Conservation (phyloP, 2,888 invertebrate species). For the Pomacea canaliculata region DNA sequence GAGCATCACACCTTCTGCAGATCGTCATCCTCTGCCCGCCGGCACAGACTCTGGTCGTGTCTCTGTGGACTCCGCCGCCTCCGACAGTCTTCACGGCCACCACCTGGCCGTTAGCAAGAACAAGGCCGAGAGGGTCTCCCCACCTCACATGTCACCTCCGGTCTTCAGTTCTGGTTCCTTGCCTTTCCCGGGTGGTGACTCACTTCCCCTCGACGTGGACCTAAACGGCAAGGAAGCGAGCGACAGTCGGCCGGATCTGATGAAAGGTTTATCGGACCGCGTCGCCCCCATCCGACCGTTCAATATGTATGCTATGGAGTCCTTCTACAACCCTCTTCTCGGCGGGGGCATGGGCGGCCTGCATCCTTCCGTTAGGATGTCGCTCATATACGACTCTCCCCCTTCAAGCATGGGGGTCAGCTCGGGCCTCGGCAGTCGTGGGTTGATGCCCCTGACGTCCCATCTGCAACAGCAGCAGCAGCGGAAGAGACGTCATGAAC, state of each 20-base stretch:
- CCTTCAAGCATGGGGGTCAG: constrained; percentile 38
- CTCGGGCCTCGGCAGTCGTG: constrained; percentile 45
- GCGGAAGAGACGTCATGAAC: constrained; percentile 56
- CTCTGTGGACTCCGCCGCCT: neutral
- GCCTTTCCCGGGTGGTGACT: neutral
- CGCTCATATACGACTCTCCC: constrained; percentile 46
- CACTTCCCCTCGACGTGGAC: neutral
- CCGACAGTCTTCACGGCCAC: neutral
- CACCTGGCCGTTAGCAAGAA: neutral
- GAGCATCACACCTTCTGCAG: neutral
- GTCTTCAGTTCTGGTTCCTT: neutral
- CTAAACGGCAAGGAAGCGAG: neutral
- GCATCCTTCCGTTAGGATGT: constrained; percentile 30
- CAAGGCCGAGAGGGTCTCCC: neutral
- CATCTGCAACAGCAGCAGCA: constrained; percentile 56
- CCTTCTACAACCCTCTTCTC: constrained; percentile 38
- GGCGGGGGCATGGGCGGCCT: constrained; percentile 27
- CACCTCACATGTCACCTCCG: neutral
- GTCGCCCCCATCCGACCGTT: constrained; percentile 34
- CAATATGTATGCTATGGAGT: constrained; percentile 56
- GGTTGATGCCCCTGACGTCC: constrained; percentile 56
- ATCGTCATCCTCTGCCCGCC: neutral
- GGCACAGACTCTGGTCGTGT: neutral
- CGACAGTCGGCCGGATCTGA: neutral
- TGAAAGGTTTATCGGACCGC: neutral